phyloP scores from a whole-genome alignment of 2,797 vertebrate species.

The Loris lydekkerianus region DNA sequence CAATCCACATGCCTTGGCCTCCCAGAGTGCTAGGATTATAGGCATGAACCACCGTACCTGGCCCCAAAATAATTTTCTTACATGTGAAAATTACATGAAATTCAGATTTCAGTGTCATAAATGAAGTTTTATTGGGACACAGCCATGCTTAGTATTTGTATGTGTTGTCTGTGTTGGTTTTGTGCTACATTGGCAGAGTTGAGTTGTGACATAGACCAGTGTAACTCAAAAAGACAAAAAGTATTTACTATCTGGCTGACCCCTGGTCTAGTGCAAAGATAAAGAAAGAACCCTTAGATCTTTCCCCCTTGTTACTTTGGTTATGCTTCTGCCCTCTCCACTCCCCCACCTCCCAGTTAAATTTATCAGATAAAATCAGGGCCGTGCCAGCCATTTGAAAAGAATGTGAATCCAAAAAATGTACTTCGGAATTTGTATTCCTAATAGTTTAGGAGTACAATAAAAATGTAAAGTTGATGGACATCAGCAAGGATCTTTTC shows the following conservation, averaged over 20 bases:
- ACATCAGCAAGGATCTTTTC: not conserved
- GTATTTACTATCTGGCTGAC: not conserved
- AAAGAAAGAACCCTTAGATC: not conserved
- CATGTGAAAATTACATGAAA: conserved; percentile 5
- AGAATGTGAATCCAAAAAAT: not conserved
- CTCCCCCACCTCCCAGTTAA: not conserved
- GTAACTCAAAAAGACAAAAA: not conserved
- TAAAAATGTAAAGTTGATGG: not conserved
- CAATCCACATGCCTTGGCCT: too few relatives aligned
- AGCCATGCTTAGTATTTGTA: not conserved
- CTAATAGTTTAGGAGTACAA: not conserved
- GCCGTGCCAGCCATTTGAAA: not conserved
- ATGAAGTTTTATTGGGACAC: not conserved
- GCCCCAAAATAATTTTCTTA: not conserved
- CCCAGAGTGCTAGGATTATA: too few relatives aligned
- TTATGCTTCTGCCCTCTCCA: not conserved
- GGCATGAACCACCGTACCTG: too few relatives aligned
- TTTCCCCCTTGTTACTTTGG: not conserved
- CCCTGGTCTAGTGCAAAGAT: not conserved
- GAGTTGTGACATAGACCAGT: not conserved
- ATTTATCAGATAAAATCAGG: conserved; percentile 1
- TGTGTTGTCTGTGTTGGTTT: not conserved
- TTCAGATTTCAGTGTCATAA: not conserved
- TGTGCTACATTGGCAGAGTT: not conserved
- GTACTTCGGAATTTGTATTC: not conserved